Conservation (phyloP, 2,797 vertebrate genomes). For the Eurystomus glaucurus region DNA sequence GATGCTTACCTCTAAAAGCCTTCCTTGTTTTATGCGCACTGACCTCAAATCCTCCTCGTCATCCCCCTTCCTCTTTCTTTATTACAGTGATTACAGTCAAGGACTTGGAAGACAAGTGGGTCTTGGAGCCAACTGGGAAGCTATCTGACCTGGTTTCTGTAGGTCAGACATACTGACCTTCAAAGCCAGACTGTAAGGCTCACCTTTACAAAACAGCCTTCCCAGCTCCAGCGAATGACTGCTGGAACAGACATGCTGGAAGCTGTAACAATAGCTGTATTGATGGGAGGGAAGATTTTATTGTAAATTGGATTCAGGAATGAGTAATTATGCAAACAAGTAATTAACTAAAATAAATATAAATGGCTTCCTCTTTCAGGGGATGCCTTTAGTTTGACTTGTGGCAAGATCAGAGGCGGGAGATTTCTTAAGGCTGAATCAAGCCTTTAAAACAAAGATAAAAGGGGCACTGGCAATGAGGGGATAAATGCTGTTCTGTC, state of each 20-base stretch:
- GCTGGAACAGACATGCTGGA: not conserved
- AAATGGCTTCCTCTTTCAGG: conserved; percentile 1
- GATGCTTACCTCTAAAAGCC: not conserved
- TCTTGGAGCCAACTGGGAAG: not conserved
- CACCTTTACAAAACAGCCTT: conserved; percentile 43
- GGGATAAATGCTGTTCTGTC: not conserved
- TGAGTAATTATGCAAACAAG: conserved; percentile 68
- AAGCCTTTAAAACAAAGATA: conserved; percentile 26
- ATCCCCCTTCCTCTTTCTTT: not conserved
- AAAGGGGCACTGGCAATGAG: not conserved
- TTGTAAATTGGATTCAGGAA: conserved; percentile 39
- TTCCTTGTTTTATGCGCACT: not conserved
- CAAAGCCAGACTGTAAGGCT: not conserved
- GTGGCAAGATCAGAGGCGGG: not conserved
- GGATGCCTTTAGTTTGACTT: conserved; percentile 26
- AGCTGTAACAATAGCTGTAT: conserved; percentile 49
- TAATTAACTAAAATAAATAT: conserved; percentile 65
- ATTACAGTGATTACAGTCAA: not conserved
- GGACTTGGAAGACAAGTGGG: not conserved
- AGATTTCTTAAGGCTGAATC: conserved; percentile 32
- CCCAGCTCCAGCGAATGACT: not conserved
- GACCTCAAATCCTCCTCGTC: not conserved
- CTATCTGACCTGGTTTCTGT: not conserved
- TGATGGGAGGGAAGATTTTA: conserved; percentile 44
- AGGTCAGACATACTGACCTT: not conserved